Evolutionary conservation across 2,797 vertebrate species (phyloP).

Genomic region (Triplophysa bombifrons): DNA sequence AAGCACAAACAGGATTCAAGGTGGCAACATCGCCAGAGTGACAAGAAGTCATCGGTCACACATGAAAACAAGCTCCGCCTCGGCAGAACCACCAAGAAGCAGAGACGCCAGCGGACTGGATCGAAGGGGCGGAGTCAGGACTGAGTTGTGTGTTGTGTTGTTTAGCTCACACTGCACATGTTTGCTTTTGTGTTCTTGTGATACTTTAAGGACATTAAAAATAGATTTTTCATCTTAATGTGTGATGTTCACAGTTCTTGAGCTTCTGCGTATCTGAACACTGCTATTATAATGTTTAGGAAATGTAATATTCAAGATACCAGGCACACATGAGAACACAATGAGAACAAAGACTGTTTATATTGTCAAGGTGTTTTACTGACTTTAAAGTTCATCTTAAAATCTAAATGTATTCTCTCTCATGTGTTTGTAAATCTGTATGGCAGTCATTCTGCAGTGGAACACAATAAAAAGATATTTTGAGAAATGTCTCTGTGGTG

Average conservation of each 20-base stretch:
- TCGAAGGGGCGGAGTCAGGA: constrained; percentile 67
- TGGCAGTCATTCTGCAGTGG: too few relatives aligned
- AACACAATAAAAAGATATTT: too few relatives aligned
- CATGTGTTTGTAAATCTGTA: too few relatives aligned
- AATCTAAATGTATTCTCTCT: too few relatives aligned
- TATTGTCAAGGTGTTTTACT: too few relatives aligned
- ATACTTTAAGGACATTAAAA: background rate
- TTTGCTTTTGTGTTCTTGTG: background rate
- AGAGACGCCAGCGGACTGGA: constrained; percentile 81
- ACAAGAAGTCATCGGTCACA: constrained; percentile 61
- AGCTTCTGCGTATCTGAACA: background rate
- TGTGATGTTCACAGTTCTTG: background rate
- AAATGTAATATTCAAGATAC: background rate
- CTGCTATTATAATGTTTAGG: background rate
- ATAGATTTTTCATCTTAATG: background rate
- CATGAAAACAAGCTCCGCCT: constrained; percentile 68
- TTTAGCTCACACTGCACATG: background rate
- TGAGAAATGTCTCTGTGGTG: too few relatives aligned
- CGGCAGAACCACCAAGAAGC: constrained; percentile 81
- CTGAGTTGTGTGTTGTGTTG: constrained; percentile 56
- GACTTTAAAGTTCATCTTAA: too few relatives aligned
- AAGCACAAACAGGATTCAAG: constrained; percentile 70
- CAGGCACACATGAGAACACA: background rate
- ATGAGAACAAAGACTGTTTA: too few relatives aligned
- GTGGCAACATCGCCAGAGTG: constrained; percentile 64